Conservation (phyloP, 2,888 invertebrate genomes). For the Frankliniella fusca region DNA sequence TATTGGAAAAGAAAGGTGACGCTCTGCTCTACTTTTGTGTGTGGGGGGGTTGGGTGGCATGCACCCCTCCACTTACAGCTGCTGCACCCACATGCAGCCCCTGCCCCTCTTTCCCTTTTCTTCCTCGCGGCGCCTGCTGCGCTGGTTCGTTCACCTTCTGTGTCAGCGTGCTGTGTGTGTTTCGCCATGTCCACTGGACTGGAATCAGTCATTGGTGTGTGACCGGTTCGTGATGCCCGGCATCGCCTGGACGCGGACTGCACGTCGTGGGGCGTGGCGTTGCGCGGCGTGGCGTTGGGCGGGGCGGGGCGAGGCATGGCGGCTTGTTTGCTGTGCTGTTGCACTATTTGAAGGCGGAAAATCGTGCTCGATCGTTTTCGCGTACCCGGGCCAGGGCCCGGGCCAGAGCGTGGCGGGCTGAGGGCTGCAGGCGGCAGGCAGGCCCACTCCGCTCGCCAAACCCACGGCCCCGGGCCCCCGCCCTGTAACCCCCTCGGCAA, state of each 20-base stretch:
- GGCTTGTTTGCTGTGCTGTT: not conserved
- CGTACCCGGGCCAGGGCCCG: too few relatives aligned
- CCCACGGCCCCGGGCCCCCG: too few relatives aligned
- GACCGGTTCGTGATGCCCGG: constrained; percentile 4
- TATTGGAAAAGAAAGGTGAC: too few relatives aligned
- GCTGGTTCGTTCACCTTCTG: not conserved
- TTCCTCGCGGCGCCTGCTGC: not conserved
- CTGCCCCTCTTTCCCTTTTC: too few relatives aligned
- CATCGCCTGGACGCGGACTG: not conserved
- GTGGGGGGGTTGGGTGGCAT: too few relatives aligned
- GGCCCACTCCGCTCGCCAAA: too few relatives aligned
- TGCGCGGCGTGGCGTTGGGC: not conserved
- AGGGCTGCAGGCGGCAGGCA: too few relatives aligned
- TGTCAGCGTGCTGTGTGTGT: not conserved
- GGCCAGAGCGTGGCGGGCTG: too few relatives aligned
- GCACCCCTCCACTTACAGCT: too few relatives aligned
- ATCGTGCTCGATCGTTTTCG: not conserved
- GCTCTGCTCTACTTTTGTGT: too few relatives aligned
- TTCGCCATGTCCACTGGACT: constrained; percentile 18
- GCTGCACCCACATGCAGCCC: too few relatives aligned
- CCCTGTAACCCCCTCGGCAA: too few relatives aligned
- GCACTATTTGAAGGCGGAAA: constrained; percentile 14
- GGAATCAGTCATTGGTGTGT: constrained; percentile 22
- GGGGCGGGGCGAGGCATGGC: not conserved
- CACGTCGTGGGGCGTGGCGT: not conserved